phyloP scores from a whole-genome alignment of 2,888 invertebrate genomes.

The Cataglyphis rosenhaueri region DNA sequence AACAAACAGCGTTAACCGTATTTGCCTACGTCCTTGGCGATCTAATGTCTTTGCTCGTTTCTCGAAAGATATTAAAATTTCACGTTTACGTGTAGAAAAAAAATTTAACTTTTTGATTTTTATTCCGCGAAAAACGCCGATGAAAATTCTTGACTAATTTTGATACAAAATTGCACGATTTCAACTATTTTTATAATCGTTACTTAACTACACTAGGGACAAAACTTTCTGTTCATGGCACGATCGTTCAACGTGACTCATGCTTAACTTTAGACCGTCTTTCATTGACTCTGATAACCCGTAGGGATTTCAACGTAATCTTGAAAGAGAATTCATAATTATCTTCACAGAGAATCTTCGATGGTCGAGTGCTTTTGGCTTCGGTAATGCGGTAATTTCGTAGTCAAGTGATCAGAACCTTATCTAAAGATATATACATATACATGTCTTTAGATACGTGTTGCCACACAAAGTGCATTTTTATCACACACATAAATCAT shows the following conservation, averaged over 20 bases:
- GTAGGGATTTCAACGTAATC: constrained; percentile 76
- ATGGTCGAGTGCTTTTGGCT: constrained; percentile 45
- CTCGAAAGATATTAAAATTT: constrained; percentile 61
- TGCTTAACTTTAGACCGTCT: constrained; percentile 76
- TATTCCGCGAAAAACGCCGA: not conserved
- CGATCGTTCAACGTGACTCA: constrained; percentile 62
- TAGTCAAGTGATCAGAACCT: constrained; percentile 39
- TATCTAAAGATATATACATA: not conserved
- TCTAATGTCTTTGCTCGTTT: constrained; percentile 78
- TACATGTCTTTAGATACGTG: not conserved
- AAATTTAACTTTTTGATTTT: not conserved
- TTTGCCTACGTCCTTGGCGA: constrained; percentile 82
- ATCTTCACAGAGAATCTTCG: constrained; percentile 69
- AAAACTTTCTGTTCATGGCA: constrained; percentile 77
- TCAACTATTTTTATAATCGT: not conserved
- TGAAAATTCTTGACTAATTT: not conserved
- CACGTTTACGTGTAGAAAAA: not conserved
- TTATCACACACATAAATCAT: constrained; percentile 10
- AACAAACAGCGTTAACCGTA: constrained; percentile 84
- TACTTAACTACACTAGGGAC: constrained; percentile 62
- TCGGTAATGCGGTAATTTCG: constrained; percentile 33
- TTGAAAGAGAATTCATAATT: constrained; percentile 84
- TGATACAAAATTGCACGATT: not conserved
- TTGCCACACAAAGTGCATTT: constrained; percentile 1
- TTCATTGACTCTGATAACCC: constrained; percentile 79